Percentiles rank a stretch among this genome's conserved stretches.
These are phyloP conservation scores for Onychorhynchus coronatus DNA, from an alignment of 2,113 vertebrate genomes.

Conservation along the genomic window DNA sequence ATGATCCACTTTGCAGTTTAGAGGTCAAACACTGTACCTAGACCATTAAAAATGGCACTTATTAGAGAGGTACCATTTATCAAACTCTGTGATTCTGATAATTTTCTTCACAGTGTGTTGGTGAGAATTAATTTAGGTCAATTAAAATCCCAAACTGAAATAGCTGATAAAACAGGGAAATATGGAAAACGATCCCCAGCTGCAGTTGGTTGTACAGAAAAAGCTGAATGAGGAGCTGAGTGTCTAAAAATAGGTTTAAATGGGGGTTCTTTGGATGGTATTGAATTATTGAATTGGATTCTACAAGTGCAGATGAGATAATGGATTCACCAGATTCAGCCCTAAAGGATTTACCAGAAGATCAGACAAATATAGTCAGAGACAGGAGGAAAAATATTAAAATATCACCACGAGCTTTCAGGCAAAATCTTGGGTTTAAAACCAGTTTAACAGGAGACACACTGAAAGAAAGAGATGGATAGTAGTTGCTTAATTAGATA, in stretches of 20 bases:
- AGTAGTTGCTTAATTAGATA: background rate
- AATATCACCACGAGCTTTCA: background rate
- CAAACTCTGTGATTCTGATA: background rate
- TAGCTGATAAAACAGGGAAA: conserved; percentile 9
- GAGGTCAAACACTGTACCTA: background rate
- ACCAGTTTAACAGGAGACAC: background rate
- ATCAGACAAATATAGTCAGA: conserved; percentile 20
- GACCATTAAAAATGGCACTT: background rate
- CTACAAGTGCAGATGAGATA: background rate
- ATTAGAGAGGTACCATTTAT: background rate
- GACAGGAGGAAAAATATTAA: background rate
- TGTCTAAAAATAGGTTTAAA: background rate
- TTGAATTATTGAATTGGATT: conserved; percentile 38
- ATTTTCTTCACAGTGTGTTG: background rate
- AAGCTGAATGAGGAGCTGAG: background rate
- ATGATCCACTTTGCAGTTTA: background rate
- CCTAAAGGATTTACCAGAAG: conserved; percentile 12
- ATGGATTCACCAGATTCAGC: conserved; percentile 1
- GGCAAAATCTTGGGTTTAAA: background rate
- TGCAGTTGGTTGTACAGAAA: background rate
- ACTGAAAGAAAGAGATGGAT: background rate
- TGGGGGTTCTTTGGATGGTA: background rate
- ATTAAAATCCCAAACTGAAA: background rate
- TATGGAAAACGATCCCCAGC: background rate
- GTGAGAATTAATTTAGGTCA: background rate